Base-by-base conservation (phyloP, 1,140 invertebrate genomes). In the Drosophila varians region DNA sequence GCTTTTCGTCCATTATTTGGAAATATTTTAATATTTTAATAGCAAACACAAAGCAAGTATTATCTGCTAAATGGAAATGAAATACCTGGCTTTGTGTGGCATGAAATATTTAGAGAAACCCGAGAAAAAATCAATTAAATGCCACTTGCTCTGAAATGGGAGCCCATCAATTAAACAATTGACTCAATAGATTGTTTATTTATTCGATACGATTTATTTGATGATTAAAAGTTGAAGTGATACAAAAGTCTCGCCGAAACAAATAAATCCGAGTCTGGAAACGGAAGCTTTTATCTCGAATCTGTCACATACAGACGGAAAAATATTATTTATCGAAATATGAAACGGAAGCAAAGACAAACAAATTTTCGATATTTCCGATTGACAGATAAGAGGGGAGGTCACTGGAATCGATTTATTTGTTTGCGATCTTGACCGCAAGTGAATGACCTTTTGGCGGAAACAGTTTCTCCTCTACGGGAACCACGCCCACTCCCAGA, bases 361-460 rank as follows among this genome's bases (percentile, higher is more conserved):
- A 45, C 21, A 12, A 38, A 16, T 4, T 14, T 14, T 28, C 53
- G 40, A 54, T 40, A 54, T 25, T 36, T 54, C 16, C 18, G 40
- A 45, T 47, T 68, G 64, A 69, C 25, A 12, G 16, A 26, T 26
- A 42, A 61, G 23, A 38, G 6, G 12, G 16, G 19, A 25, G 26
- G 2, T 16, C 25, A 48, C 14, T 12, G 11, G 21, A 46, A 62
- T 61, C 60, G 21, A 62, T 62, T 46, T 38, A 18, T 21, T 45
- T 58, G 54, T 16, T 36, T 12, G 25, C 4, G 71, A 56, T 74
- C 53, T 26, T 71, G 36, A 57, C 43, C 62, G 11, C 61, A 61
- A 78, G 79, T 78, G 82, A 83, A 83, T 78, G 79, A 83, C 79
- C 79, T 72, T 78, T 75, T 38, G 54, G 71, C 42, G 4, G 8